Conservation (phyloP, 1,140 invertebrate species). For the Drosophila littoralis region DNA sequence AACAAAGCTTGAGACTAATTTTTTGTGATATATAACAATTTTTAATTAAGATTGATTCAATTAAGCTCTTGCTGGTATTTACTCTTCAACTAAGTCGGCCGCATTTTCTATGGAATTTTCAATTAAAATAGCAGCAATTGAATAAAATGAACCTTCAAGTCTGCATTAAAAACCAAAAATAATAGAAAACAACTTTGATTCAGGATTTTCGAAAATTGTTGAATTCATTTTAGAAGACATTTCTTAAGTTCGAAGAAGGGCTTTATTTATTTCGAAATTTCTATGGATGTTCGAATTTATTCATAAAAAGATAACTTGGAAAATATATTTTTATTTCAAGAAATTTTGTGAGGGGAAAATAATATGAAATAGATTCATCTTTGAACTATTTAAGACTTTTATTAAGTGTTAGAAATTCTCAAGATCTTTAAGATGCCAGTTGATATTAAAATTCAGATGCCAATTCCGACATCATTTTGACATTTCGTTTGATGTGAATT, state of each 20-base stretch:
- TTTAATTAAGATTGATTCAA: constrained; percentile 80
- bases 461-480: constrained; percentile 7
- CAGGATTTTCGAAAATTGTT: too few species aligned
- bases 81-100: constrained; percentile 15
- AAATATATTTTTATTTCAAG: too few species aligned
- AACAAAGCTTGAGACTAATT: constrained; percentile 9
- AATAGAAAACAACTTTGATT: not conserved
- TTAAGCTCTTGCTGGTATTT: constrained; percentile 34
- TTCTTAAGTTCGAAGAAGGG: too few species aligned
- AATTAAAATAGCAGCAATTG: constrained; percentile 23
- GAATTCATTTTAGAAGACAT: too few species aligned
- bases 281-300: too few species aligned
- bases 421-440: not conserved
- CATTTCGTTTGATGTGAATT: constrained; percentile 37
- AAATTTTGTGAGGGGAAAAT: too few species aligned
- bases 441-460: not conserved
- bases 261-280: too few species aligned
- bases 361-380: too few species aligned
- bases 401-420: not conserved
- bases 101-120: constrained; percentile 27
- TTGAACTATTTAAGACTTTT: too few species aligned
- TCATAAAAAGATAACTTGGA: too few species aligned
- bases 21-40: constrained; percentile 47
- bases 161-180: not conserved
- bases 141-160: constrained; percentile 15